Conservation (phyloP, 2,113 vertebrate genomes). For the Petrocephalus zakoni region DNA sequence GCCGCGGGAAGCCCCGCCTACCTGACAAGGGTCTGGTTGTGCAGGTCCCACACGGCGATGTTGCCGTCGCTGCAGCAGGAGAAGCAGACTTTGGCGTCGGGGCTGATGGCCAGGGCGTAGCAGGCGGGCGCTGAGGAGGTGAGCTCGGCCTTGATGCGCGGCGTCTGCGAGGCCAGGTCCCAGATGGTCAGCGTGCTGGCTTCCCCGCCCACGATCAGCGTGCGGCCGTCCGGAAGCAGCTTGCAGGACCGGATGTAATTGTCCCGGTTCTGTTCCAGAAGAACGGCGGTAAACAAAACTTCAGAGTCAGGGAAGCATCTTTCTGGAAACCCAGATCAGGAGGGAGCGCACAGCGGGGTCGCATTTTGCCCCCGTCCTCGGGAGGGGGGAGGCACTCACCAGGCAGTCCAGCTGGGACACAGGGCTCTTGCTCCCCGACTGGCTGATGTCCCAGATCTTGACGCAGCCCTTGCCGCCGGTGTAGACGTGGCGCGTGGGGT, state of each 20-base stretch:
- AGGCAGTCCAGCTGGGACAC: slow-evolving; percentile 94
- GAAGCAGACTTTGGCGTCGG: slow-evolving; percentile 96
- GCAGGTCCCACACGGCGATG: slow-evolving; percentile 94
- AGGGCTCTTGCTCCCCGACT: slow-evolving; percentile 92
- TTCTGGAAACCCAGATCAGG: not conserved
- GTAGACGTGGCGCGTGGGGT: slow-evolving; percentile 91
- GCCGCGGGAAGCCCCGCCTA: slow-evolving; percentile 34
- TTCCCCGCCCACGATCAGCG: slow-evolving; percentile 90
- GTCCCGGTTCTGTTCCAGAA: slow-evolving; percentile 76
- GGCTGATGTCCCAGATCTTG: slow-evolving; percentile 98
- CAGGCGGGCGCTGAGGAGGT: slow-evolving; percentile 91
- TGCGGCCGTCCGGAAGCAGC: slow-evolving; percentile 89
- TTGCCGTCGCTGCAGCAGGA: slow-evolving; percentile 96
- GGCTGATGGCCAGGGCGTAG: slow-evolving; percentile 94
- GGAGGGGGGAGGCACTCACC: slow-evolving; percentile 55
- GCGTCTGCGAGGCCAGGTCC: slow-evolving; percentile 91
- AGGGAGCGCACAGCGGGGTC: not conserved
- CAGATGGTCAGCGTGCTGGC: slow-evolving; percentile 95
- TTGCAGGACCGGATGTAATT: slow-evolving; percentile 99
- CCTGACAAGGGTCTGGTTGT: slow-evolving; percentile 96
- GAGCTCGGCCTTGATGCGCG: slow-evolving; percentile 92
- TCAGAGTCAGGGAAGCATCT: not conserved
- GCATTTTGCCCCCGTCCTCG: not conserved
- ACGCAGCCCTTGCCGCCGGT: slow-evolving; percentile 93
- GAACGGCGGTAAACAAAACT: not conserved